Conservation (phyloP, 2,888 invertebrate species). For the Drosophila pseudotakahashii region DNA sequence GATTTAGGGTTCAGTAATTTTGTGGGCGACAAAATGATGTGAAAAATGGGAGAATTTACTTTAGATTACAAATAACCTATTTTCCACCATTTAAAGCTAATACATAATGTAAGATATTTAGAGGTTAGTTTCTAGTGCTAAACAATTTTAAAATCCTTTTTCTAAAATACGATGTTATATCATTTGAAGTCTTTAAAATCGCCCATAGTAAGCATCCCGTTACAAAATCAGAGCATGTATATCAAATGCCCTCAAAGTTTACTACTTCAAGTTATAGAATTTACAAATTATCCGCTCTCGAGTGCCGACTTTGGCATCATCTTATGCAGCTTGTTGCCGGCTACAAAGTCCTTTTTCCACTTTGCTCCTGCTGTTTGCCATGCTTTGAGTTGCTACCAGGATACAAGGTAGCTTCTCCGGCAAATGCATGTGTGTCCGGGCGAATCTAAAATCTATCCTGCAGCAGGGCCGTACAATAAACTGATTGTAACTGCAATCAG, state of each 20-base stretch:
- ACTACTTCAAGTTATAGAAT: conserved; percentile 28
- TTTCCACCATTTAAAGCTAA: conserved; percentile 3
- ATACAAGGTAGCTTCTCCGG: conserved; percentile 41
- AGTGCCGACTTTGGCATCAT: conserved; percentile 16
- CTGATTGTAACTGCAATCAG: conserved; percentile 73
- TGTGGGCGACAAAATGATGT: conserved; percentile 54
- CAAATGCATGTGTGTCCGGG: conserved; percentile 12
- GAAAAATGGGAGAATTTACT: conserved; percentile 9
- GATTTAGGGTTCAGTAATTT: conserved; percentile 65
- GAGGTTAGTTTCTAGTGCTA: neutral
- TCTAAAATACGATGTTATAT: neutral
- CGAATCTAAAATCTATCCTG: conserved; percentile 22
- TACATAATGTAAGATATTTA: neutral
- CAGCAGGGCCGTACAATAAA: conserved; percentile 58
- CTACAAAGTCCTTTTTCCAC: conserved; percentile 36
- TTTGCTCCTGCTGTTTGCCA: conserved; percentile 18
- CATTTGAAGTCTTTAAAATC: no score
- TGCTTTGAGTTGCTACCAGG: conserved; percentile 11
- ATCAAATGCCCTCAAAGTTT: conserved; percentile 27
- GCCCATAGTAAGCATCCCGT: no score
- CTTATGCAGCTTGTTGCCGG: conserved; percentile 9
- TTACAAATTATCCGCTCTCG: conserved; percentile 28
- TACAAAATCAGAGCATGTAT: conserved; percentile 8
- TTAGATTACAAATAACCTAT: conserved; percentile 8
- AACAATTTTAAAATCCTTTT: neutral